A percentile compares a stretch with the other conserved stretches of the same genome.
Evolutionary conservation across 1,140 invertebrate genomes (phyloP).

Genomic region (Drosophila mauritiana): DNA sequence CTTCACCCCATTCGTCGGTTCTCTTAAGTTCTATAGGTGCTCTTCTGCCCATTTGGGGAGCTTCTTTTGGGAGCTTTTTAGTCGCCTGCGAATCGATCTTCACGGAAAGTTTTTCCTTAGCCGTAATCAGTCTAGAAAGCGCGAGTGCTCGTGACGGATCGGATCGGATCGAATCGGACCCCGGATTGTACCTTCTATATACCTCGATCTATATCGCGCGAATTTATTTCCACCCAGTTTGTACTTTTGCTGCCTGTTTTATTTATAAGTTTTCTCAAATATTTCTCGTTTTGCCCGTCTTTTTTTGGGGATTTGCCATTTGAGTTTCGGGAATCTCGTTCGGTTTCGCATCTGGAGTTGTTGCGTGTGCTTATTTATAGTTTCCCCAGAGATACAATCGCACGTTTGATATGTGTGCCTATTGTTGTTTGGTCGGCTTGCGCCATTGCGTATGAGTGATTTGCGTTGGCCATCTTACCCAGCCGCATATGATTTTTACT

Average conservation of each 20-base stretch:
- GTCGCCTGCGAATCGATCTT: slow-evolving; percentile 46
- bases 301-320: slow-evolving; percentile 62
- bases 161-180: slow-evolving; percentile 28
- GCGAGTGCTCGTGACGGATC: slow-evolving; percentile 52
- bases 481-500: slow-evolving; percentile 42
- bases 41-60: slow-evolving; percentile 25
- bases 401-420: slow-evolving; percentile 44
- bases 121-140: slow-evolving; percentile 61
- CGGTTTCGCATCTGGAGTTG: slow-evolving; percentile 54
- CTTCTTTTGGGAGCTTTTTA: slow-evolving; percentile 54
- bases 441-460: slow-evolving; percentile 78
- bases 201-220: slow-evolving; percentile 17
- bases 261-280: slow-evolving; percentile 63
- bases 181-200: slow-evolving; percentile 19
- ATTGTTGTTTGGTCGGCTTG: slow-evolving; percentile 69
- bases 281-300: slow-evolving; percentile 30
- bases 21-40: slow-evolving; percentile 33
- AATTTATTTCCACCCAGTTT: slow-evolving; percentile 33
- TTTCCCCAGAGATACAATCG: slow-evolving; percentile 27
- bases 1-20: slow-evolving; percentile 13
- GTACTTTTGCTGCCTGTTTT: slow-evolving; percentile 50
- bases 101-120: slow-evolving; percentile 62
- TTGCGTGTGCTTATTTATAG: slow-evolving; percentile 69
- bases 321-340: slow-evolving; percentile 47
- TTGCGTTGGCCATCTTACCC: slow-evolving; percentile 55